Percentiles rank a stretch among this genome's conserved stretches.
Conservation (phyloP, 2,797 vertebrate genomes). For the Chrysocyon brachyurus region DNA sequence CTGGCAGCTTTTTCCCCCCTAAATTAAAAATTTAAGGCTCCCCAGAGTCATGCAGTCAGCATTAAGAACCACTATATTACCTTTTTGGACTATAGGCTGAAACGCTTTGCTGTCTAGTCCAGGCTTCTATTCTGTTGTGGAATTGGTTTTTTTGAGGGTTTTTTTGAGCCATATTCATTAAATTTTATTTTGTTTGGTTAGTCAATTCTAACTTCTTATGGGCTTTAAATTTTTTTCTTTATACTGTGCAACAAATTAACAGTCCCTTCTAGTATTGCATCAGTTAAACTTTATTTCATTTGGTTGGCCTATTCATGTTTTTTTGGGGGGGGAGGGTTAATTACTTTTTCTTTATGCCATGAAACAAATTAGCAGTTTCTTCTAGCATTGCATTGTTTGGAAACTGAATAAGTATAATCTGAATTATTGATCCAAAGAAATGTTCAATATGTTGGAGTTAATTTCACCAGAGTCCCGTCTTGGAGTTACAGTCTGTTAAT, state of each 20-base stretch:
- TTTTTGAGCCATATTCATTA: constrained; percentile 10
- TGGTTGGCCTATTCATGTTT: neutral
- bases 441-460: constrained; percentile 41
- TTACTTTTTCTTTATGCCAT: constrained; percentile 11
- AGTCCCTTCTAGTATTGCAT: constrained; percentile 37
- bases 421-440: constrained; percentile 37
- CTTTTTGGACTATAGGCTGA: neutral
- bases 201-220: constrained; percentile 16
- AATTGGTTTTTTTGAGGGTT: constrained; percentile 32
- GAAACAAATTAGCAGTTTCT: constrained; percentile 34
- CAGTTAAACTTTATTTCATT: constrained; percentile 53
- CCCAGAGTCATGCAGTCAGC: neutral
- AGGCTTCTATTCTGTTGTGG: neutral
- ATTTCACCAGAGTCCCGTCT: neutral
- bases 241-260: constrained; percentile 36
- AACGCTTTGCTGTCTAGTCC: constrained; percentile 11
- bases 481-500: neutral
- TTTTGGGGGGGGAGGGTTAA: neutral
- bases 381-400: neutral
- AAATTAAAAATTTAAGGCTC: constrained; percentile 28
- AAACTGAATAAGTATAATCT: constrained; percentile 46
- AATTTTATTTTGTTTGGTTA: constrained; percentile 49
- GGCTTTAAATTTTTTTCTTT: neutral
- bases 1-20: neutral
- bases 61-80: neutral